Base-by-base conservation (phyloP, 2,797 vertebrate species). In the Zalophus californianus region DNA sequence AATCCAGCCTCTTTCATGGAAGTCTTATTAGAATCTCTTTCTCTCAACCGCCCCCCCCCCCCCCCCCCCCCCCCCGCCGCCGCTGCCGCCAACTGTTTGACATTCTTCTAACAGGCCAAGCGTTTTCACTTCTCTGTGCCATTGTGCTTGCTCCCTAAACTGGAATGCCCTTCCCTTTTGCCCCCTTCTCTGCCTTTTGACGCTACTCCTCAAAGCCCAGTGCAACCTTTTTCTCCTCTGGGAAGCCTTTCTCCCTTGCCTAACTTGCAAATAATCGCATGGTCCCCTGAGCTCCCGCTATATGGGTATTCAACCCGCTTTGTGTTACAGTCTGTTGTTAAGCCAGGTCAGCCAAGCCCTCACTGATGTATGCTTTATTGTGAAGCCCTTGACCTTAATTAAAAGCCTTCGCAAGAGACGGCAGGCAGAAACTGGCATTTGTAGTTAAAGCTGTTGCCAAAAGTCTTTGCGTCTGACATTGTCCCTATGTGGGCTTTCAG, bases 391-490 rank as follows among this genome's bases (percentile, higher is more conserved):
- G 95, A 92, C 96, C 94, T 83, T 96, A 95, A 96, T 96, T 91
- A 97, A 97, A 97, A 91, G 72, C 52, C 90, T 94, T 84, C 70
- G 10, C 8, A 48, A 95, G 90, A 96, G 96, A 97, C 79, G 84
- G 84, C 86, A 94, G 95, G 77, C 90, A 96, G 96, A 97, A 94
- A 94, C 56, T 96, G 92, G 92, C 96, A 72, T 97, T 88, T 96
- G 96, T 73, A 88, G 66, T 48, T 73, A 79, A 97, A 94, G 78
- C 60, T 50, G 9, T 94, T 79, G 60, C 80, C 86, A 82, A 87
- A 96, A 96, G 93, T 97, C 92, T 60, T 60, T 62, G 44, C 93
- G 87, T 94, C 90, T 96, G 68, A 97, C 84, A 70, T 72, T 86
- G 87, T 86, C 87, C 93, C 54, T 90, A 13, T 20, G 54, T 64